Conservation (phyloP, 2,797 vertebrate species). For the Notolepis coatsorum region DNA sequence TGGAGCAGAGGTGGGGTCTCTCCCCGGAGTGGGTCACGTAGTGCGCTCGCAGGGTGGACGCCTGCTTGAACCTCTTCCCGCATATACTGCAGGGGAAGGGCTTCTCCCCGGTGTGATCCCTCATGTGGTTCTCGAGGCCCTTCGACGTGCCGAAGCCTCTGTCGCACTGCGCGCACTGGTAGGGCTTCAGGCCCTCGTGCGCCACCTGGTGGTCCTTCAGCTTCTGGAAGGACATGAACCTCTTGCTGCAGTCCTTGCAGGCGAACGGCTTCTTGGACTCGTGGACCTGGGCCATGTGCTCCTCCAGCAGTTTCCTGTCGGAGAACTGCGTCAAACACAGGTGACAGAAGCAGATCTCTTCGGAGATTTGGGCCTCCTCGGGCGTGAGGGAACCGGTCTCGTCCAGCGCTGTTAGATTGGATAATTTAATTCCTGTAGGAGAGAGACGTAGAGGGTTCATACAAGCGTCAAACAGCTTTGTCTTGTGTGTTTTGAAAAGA, state of each 20-base stretch:
- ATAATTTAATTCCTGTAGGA: conserved; percentile 7
- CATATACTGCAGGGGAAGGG: conserved; percentile 18
- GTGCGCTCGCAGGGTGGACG: conserved; percentile 14
- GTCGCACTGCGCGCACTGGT: conserved; percentile 17
- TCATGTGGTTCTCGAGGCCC: conserved; percentile 20
- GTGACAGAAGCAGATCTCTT: conserved; percentile 15
- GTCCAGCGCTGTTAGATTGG: no score
- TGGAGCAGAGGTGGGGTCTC: conserved; percentile 23
- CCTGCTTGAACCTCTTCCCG: conserved; percentile 28
- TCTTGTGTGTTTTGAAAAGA: no score
- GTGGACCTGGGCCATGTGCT: conserved; percentile 17
- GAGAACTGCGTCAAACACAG: conserved; percentile 33
- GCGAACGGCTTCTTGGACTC: conserved; percentile 17
- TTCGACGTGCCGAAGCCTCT: conserved; percentile 16
- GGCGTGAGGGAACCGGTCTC: not conserved
- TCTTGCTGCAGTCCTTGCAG: conserved; percentile 10
- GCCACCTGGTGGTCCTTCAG: conserved; percentile 10
- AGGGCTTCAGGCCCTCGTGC: conserved; percentile 4
- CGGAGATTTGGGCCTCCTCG: not conserved
- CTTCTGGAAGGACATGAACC: conserved; percentile 4
- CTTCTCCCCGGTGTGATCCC: conserved; percentile 29
- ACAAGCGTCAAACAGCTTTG: not conserved
- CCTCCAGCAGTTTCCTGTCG: conserved; percentile 6
- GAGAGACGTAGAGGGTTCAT: no score
- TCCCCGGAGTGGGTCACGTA: conserved; percentile 4